Conservation (phyloP, 2,113 vertebrate species). For the Tachycineta bicolor region DNA sequence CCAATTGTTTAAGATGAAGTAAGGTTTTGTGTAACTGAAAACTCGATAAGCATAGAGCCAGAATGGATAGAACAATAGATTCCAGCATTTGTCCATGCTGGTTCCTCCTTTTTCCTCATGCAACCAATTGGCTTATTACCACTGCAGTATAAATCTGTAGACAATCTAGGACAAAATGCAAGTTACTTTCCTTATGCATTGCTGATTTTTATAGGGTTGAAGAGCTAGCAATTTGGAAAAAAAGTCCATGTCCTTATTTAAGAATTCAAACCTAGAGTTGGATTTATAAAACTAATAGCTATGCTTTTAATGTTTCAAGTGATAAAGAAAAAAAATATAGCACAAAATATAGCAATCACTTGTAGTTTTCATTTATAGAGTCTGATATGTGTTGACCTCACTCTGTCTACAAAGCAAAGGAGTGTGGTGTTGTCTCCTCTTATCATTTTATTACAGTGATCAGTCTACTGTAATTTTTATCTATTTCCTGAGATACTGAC, state of each 20-base stretch:
- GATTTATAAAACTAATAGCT: background rate
- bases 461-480: constrained; percentile 25
- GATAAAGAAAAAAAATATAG: background rate
- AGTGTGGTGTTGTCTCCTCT: constrained; percentile 22
- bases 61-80: background rate
- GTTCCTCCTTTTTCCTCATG: background rate
- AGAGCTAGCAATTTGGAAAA: background rate
- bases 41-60: background rate
- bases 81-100: background rate
- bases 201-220: background rate
- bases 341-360: background rate
- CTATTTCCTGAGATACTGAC: background rate
- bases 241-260: background rate
- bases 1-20: background rate
- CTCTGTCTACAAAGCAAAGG: constrained; percentile 23
- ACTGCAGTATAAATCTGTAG: background rate
- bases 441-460: constrained; percentile 18
- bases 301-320: background rate
- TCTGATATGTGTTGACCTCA: constrained; percentile 36
- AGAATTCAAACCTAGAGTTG: background rate
- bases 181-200: background rate
- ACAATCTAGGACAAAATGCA: background rate
- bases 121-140: background rate
- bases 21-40: background rate
- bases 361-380: constrained; percentile 34